Percentiles rank a stretch among this genome's conserved stretches.
These are phyloP conservation scores for Ctenosaura bakeri DNA, from an alignment of 2,797 vertebrate species.

Conservation along the genomic window DNA sequence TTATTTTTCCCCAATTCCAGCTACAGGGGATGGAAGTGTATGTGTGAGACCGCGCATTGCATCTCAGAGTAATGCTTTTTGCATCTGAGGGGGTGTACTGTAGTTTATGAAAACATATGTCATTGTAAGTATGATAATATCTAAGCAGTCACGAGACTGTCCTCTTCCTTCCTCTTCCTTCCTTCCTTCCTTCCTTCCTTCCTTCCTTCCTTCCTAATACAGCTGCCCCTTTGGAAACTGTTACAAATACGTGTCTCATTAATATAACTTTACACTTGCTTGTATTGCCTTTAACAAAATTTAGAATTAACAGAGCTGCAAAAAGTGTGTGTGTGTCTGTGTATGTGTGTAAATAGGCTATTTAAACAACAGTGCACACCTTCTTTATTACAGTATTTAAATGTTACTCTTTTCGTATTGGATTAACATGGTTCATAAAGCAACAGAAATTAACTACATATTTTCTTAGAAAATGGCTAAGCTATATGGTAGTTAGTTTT, in stretches of 20 bases:
- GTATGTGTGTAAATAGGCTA: background rate
- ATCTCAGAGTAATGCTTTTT: background rate
- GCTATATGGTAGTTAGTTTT: background rate
- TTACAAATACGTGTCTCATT: background rate
- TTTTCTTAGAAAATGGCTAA: background rate
- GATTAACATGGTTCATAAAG: background rate
- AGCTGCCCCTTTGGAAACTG: background rate
- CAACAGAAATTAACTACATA: background rate
- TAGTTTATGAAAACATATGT: background rate
- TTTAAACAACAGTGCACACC: background rate
- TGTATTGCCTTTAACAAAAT: background rate
- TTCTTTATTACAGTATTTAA: constrained; percentile 2
- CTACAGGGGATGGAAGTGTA: too few species aligned
- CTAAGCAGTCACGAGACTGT: background rate
- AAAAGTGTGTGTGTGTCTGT: background rate
- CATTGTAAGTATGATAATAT: background rate
- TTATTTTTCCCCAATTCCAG: too few species aligned
- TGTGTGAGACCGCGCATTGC: background rate
- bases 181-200: too few species aligned
- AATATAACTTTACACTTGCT: background rate
- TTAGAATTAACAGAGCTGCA: background rate
- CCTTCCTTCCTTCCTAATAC: background rate
- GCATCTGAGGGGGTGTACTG: background rate
- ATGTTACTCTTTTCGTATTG: background rate
- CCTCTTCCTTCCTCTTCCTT: background rate